These are phyloP conservation scores for Siderastrea radians DNA, from an alignment of 92 coral and sea anemone species.

Conservation along the genomic window DNA sequence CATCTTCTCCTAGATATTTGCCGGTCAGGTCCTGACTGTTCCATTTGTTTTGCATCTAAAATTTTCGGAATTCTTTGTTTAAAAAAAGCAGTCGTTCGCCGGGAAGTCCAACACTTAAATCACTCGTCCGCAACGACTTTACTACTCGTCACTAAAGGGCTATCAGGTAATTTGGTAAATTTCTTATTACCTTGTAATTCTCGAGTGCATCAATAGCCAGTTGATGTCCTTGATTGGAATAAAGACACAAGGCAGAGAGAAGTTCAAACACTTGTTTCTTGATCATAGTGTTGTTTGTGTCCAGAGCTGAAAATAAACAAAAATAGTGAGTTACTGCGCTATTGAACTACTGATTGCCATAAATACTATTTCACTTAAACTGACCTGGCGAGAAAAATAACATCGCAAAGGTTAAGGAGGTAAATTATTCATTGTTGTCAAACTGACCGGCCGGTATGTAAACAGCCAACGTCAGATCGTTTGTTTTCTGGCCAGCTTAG, in stretches of 20 bases:
- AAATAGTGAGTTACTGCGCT: not conserved
- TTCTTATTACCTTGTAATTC: conserved; percentile 86
- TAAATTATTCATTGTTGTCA: not conserved
- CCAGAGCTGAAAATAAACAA: conserved; percentile 84
- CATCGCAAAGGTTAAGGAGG: not conserved
- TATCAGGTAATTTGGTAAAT: not conserved
- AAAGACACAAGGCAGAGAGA: conserved; percentile 94
- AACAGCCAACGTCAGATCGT: not conserved
- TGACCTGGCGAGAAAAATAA: not conserved
- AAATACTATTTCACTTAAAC: no score
- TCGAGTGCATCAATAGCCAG: conserved; percentile 97
- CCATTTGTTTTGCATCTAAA: no score
- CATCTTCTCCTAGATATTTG: no score
- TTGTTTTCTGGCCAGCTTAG: no score
- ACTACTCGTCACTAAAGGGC: no score
- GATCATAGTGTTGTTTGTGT: conserved; percentile 97
- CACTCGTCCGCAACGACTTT: no score
- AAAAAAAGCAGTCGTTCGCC: no score
- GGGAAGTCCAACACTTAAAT: no score
- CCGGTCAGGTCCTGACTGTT: no score
- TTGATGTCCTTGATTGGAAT: conserved; percentile 93
- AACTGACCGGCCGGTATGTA: not conserved
- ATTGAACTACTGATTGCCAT: no score
- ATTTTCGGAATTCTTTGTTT: no score
- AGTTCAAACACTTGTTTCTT: conserved; percentile 98